Evolutionary conservation across 2,797 vertebrate species (phyloP), one percentile per base, ranked within the genome.

Genomic region (Valencia hispanica): DNA sequence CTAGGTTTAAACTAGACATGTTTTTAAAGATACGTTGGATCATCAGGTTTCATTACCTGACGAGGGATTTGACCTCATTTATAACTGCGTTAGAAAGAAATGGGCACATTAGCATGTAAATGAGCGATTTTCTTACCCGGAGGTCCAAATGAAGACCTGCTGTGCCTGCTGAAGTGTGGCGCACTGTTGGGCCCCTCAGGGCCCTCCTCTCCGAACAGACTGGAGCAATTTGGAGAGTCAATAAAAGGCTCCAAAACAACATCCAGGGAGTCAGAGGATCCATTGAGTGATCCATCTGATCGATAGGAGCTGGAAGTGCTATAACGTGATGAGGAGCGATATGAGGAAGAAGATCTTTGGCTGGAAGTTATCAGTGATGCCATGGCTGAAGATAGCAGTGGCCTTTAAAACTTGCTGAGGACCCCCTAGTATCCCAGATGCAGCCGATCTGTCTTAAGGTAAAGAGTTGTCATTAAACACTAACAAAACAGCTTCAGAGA

Each of bases 271-370:
- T 93, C 89, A 0, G 86, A 73, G 0, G 87, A 83, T 25, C 90
- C 68, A 0, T 86, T 83, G 6, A 84, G 74, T 0, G 92, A 93
- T 55, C 90, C 91, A 17, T 93, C 93, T 0, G 91, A 89, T 30
- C 88, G 80, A 59, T 88, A 93, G 27, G 93, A 95, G 82, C 94
- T 87, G 72, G 92, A 85, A 4, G 94, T 89, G 86, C 94, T 94
- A 91, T 89, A 94, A 41, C 91, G 91, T 0, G 95, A 84, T 0
- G 90, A 92, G 6, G 89, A 92, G 78, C 85, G 94, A 20, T 91
- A 84, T 0, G 94, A 90, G 0, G 92, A 82, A 0, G 96, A 94
- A 0, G 95, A 91, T 68, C 92, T 86, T 59, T 88, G 79, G 55
- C 94, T 89, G 41, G 94, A 92, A 1, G 96, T 95, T 36, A 84